Evolutionary conservation across 2,797 vertebrate genomes (phyloP).

Genomic region (Xerus rutilus): DNA sequence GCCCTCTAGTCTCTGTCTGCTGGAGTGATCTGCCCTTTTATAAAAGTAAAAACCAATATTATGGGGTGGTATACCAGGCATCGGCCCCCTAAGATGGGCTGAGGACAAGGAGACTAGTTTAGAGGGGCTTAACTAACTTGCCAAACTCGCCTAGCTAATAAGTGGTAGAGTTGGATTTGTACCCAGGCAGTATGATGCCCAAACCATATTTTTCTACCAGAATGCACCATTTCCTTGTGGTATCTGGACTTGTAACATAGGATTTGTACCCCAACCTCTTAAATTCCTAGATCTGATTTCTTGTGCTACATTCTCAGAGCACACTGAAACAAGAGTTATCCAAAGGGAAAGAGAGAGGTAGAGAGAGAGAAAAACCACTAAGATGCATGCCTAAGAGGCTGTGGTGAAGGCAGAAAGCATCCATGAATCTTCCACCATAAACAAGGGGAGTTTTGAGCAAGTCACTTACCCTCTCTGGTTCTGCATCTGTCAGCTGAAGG

Average conservation of each 20-base stretch:
- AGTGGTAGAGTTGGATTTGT: neutral
- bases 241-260: neutral
- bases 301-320: neutral
- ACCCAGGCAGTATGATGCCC: neutral
- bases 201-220: neutral
- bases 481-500: neutral
- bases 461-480: neutral
- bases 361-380: neutral
- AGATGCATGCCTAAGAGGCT: neutral
- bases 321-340: neutral
- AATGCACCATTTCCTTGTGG: neutral
- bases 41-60: neutral
- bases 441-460: conserved; percentile 38
- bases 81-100: neutral
- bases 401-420: neutral
- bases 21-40: neutral
- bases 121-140: neutral
- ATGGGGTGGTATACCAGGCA: neutral
- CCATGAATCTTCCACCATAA: neutral
- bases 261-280: neutral
- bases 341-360: neutral
- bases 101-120: neutral
- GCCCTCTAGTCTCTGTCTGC: neutral
- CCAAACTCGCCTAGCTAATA: neutral
- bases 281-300: neutral